Evolutionary conservation across 2,888 invertebrate genomes (phyloP).

Genomic region (Agonopterix alstromeriana): DNA sequence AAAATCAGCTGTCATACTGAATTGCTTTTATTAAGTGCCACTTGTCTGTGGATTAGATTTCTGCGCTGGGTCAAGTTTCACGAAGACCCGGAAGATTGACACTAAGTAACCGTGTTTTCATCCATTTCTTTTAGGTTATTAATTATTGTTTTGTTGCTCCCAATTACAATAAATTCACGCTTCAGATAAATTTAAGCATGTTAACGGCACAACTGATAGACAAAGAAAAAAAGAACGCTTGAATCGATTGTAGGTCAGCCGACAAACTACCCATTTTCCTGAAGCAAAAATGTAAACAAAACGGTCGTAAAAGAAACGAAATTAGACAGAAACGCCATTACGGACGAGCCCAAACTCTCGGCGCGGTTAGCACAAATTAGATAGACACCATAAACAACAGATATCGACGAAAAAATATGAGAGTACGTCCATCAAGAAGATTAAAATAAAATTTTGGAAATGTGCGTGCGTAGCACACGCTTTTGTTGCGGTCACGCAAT

Average conservation of each 20-base stretch:
- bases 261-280: conserved; percentile 35
- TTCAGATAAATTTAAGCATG: no score
- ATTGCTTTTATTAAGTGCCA: conserved; percentile 1
- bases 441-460: conserved; percentile 3
- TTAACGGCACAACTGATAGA: not conserved
- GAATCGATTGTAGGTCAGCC: conserved; percentile 39
- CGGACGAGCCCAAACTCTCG: conserved; percentile 17
- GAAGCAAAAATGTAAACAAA: conserved; percentile 50
- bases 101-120: no score
- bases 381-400: conserved; percentile 13
- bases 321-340: conserved; percentile 38
- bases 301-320: conserved; percentile 46
- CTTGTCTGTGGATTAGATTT: not conserved
- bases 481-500: conserved; percentile 18
- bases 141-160: no score
- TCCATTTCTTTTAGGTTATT: no score
- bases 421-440: not conserved
- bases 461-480: conserved; percentile 7
- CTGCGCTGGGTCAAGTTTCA: no score
- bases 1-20: not conserved
- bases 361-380: conserved; percentile 26
- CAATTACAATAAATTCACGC: no score
- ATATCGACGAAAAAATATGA: not conserved
- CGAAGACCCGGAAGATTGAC: no score
- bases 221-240: conserved; percentile 25